Conservation (phyloP, 1,140 invertebrate genomes). For the Brachionus paranguensis region DNA sequence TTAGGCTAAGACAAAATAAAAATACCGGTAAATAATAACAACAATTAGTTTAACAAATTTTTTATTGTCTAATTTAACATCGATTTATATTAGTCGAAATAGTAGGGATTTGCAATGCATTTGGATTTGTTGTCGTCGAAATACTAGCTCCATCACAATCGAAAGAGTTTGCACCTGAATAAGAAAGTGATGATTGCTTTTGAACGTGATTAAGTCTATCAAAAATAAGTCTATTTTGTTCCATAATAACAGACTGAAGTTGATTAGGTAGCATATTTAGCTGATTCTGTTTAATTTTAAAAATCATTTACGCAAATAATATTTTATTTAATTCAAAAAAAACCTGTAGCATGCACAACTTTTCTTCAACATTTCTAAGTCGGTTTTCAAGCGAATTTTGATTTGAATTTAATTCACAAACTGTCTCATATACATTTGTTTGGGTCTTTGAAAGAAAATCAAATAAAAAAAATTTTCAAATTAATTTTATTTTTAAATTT, state of each 20-base stretch:
- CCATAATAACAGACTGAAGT: background rate
- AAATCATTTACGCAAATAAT: background rate
- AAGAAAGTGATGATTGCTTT: conserved; percentile 29
- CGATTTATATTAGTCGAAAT: conserved; percentile 24
- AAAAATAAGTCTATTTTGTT: conserved; percentile 27
- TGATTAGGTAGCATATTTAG: conserved; percentile 16
- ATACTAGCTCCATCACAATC: conserved; percentile 32
- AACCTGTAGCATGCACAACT: conserved; percentile 25
- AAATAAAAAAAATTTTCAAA: background rate
- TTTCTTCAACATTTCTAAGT: conserved; percentile 31
- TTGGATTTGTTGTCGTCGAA: background rate
- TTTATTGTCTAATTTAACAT: conserved; percentile 12
- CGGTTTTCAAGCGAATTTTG: conserved; percentile 23
- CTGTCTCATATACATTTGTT: conserved; percentile 38
- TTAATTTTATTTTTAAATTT: background rate
- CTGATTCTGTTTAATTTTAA: conserved; percentile 5
- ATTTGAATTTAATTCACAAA: conserved; percentile 23
- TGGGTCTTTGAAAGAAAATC: background rate
- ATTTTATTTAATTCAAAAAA: background rate
- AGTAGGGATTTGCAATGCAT: conserved; percentile 32
- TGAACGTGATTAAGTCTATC: background rate
- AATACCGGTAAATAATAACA: conserved; percentile 19
- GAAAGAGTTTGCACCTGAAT: conserved; percentile 35
- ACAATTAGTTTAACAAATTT: background rate
- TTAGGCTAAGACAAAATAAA: background rate